Conservation (phyloP, 2,888 invertebrate species). For the Myopa tessellatipennis region DNA sequence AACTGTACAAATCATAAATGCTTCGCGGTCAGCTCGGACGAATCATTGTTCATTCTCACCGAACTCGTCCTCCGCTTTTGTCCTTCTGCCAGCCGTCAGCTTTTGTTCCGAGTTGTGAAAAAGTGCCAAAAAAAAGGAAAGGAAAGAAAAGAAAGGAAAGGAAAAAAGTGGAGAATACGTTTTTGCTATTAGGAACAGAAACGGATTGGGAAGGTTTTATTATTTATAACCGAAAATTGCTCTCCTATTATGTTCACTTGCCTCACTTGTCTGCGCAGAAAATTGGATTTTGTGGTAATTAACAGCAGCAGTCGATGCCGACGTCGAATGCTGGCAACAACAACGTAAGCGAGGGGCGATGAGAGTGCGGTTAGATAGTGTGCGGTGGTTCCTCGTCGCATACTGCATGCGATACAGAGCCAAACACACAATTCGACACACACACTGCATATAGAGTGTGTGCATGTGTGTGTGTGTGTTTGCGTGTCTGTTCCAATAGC, state of each 20-base stretch:
- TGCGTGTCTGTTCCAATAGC: no score
- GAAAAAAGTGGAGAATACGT: background rate
- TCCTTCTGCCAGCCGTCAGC: background rate
- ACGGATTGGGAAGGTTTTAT: constrained; percentile 19
- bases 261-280: constrained; percentile 49
- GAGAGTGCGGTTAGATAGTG: background rate
- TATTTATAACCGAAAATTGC: constrained; percentile 44
- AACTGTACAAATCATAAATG: background rate
- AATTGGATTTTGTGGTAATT: constrained; percentile 52
- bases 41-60: constrained; percentile 5
- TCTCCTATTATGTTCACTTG: constrained; percentile 21
- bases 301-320: constrained; percentile 43
- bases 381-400: background rate
- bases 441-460: no score
- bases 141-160: background rate
- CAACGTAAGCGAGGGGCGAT: constrained; percentile 7
- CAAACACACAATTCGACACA: background rate
- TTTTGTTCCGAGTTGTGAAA: constrained; percentile 1
- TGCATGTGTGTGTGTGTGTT: no score
- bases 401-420: background rate
- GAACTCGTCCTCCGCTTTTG: background rate
- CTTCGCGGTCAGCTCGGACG: constrained; percentile 11
- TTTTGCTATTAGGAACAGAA: constrained; percentile 9
- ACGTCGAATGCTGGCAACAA: background rate
- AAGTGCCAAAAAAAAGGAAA: background rate